phyloP scores from a whole-genome alignment of 2,797 vertebrate species.

The Chelidonichthys spinosus region DNA sequence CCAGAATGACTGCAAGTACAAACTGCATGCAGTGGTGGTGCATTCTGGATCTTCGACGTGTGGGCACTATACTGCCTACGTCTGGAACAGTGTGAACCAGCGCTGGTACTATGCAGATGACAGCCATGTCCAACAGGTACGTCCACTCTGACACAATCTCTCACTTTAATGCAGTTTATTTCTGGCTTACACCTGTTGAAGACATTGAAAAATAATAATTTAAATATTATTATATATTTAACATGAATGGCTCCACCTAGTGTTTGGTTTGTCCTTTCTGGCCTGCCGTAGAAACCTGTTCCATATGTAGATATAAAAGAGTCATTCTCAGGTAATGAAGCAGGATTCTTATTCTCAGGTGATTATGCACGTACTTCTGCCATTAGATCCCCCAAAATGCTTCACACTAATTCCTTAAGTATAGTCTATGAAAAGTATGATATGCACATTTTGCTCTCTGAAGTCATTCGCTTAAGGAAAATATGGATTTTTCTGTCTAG shows the following conservation, averaged over 20 bases:
- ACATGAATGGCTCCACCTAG: background rate
- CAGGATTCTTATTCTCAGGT: no score
- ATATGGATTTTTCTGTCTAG: background rate
- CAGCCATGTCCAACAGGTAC: slow-evolving; percentile 51
- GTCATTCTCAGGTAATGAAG: background rate
- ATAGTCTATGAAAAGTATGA: no score
- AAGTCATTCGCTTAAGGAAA: background rate
- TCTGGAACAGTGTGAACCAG: slow-evolving; percentile 35
- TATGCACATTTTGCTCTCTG: background rate
- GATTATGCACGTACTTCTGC: background rate
- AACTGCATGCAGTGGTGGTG: slow-evolving; percentile 79
- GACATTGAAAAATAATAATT: background rate
- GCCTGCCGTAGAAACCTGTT: no score
- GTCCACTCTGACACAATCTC: background rate
- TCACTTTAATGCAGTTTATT: background rate
- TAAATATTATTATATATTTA: background rate
- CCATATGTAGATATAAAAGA: no score
- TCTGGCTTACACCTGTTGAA: background rate
- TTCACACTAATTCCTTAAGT: no score
- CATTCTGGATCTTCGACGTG: slow-evolving; percentile 58
- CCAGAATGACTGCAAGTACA: slow-evolving; percentile 70
- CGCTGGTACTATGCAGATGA: slow-evolving; percentile 79
- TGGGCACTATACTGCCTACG: slow-evolving; percentile 82
- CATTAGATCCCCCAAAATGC: no score
- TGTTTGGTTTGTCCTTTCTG: background rate